A percentile compares a stretch with the other conserved stretches of the same genome.
These are phyloP conservation scores for Chrysolina americana DNA, from an alignment of 2,888 invertebrate genomes.

Conservation along the genomic window DNA sequence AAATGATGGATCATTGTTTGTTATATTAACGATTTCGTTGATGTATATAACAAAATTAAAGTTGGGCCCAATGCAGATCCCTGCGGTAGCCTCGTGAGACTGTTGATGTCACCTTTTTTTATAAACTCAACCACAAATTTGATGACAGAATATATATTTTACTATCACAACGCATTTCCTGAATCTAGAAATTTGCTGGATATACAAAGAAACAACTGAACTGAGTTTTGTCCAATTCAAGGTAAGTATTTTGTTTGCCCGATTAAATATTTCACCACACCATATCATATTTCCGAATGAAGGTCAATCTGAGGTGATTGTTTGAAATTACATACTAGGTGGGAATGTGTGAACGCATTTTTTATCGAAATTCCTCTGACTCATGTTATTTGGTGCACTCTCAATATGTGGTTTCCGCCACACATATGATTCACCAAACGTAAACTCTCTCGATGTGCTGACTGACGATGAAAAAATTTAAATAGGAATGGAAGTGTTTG, in stretches of 20 bases:
- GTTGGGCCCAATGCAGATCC: too few species aligned
- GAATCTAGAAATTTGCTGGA: not conserved
- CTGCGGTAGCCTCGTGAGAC: too few species aligned
- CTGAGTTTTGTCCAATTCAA: not conserved
- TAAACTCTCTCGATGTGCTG: not conserved
- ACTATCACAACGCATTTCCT: not conserved
- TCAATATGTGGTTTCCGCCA: constrained; percentile 25
- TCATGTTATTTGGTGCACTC: constrained; percentile 23
- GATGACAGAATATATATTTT: too few species aligned
- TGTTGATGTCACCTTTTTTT: too few species aligned
- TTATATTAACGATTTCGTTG: too few species aligned
- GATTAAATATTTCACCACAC: constrained; percentile 6
- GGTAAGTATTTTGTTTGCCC: not conserved
- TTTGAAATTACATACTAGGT: constrained; percentile 31
- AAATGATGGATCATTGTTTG: too few species aligned
- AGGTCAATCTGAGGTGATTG: constrained; percentile 35
- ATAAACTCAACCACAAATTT: too few species aligned
- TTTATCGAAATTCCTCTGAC: constrained; percentile 30
- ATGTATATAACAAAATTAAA: too few species aligned
- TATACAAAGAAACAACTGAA: not conserved
- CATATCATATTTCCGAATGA: constrained; percentile 31
- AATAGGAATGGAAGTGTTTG: constrained; percentile 4
- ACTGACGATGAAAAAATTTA: constrained; percentile 16
- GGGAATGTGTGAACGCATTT: constrained; percentile 8
- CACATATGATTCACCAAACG: not conserved